A percentile compares a stretch with the other conserved stretches of the same genome.
Conservation (phyloP, 2,888 invertebrate species). For the Tenthredo scrophulariae region DNA sequence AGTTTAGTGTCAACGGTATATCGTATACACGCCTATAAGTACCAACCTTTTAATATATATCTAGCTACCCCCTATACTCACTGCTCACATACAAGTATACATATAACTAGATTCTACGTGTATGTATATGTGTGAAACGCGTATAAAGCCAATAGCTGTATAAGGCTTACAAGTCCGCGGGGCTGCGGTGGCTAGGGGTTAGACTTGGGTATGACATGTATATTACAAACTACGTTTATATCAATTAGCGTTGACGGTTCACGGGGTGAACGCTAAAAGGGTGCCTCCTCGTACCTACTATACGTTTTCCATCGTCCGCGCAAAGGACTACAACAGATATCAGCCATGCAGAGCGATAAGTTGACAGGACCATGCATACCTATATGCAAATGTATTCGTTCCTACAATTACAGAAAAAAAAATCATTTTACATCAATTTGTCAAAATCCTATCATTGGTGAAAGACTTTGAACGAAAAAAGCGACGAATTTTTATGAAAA, state of each 20-base stretch:
- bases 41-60: neutral
- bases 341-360: neutral
- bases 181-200: constrained; percentile 60
- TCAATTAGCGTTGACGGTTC: constrained; percentile 77
- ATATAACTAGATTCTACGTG: neutral
- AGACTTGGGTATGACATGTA: constrained; percentile 75
- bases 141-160: constrained; percentile 20
- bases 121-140: neutral
- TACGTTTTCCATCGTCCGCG: neutral
- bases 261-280: constrained; percentile 71
- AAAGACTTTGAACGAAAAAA: neutral
- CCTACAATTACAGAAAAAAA: no score
- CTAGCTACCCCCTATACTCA: neutral
- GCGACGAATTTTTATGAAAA: neutral
- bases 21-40: constrained; percentile 22
- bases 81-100: neutral
- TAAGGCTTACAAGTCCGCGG: constrained; percentile 49
- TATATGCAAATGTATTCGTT: no score
- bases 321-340: neutral
- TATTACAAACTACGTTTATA: constrained; percentile 77
- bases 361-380: neutral
- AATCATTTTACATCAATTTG: no score
- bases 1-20: constrained; percentile 47
- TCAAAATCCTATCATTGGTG: no score
- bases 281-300: constrained; percentile 58